Conservation (phyloP, 2,888 invertebrate genomes). For the Athalia cordata region DNA sequence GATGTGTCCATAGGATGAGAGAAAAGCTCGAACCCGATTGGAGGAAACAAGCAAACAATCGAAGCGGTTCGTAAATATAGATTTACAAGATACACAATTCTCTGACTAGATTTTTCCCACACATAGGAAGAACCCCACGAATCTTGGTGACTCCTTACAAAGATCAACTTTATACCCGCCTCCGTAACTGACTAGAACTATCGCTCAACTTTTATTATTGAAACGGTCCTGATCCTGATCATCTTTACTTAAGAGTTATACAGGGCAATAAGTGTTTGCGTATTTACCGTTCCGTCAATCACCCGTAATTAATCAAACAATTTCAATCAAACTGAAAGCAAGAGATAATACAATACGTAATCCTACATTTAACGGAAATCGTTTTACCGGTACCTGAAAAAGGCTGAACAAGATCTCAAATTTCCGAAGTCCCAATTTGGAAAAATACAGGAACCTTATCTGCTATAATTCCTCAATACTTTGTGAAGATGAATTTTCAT, state of each 20-base stretch:
- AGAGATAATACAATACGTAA: too few species aligned
- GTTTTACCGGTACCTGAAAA: too few species aligned
- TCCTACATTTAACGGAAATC: too few species aligned
- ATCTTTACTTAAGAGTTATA: background rate
- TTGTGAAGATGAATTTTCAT: too few species aligned
- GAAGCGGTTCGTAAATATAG: conserved; percentile 34
- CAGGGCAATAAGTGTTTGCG: too few species aligned
- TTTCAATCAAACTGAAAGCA: too few species aligned
- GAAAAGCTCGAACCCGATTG: conserved; percentile 7
- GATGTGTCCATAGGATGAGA: conserved; percentile 10
- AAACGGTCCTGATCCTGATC: background rate
- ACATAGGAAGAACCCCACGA: background rate
- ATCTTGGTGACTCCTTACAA: conserved; percentile 4
- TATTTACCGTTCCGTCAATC: too few species aligned
- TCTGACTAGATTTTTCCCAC: background rate
- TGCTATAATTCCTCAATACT: too few species aligned
- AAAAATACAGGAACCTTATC: too few species aligned
- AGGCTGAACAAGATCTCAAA: too few species aligned
- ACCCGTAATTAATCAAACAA: too few species aligned
- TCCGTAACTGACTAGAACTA: background rate
- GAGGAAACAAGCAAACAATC: conserved; percentile 37
- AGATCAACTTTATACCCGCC: background rate
- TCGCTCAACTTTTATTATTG: background rate
- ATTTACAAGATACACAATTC: conserved; percentile 35
- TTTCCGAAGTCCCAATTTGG: too few species aligned